A percentile compares a stretch with the other conserved stretches of the same genome.
These are phyloP conservation scores for Grallaria varia DNA, from an alignment of 2,113 vertebrate species.

Conservation along the genomic window DNA sequence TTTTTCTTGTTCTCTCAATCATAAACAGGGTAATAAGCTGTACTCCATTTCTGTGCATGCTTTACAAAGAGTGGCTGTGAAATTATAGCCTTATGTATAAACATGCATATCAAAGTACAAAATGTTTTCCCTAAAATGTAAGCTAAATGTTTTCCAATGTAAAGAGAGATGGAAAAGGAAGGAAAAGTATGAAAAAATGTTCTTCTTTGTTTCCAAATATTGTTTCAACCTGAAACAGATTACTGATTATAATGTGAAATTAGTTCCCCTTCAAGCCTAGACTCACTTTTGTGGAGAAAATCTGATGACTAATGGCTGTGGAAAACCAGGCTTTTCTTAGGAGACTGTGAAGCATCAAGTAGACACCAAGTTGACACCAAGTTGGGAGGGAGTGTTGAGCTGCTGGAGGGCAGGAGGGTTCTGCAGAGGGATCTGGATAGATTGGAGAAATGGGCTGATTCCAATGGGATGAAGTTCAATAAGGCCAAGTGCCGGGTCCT, in stretches of 20 bases:
- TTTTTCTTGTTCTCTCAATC: not conserved
- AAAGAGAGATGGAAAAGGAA: not conserved
- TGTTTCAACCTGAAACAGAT: not conserved
- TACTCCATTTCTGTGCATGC: not conserved
- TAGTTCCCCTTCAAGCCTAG: not conserved
- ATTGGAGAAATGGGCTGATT: too few relatives aligned
- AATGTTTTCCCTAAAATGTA: not conserved
- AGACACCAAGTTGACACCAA: too few relatives aligned
- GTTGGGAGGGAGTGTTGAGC: too few relatives aligned
- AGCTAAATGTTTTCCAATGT: not conserved
- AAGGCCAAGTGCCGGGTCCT: too few relatives aligned
- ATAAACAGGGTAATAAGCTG: not conserved
- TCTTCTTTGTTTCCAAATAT: not conserved
- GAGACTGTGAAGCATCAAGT: not conserved
- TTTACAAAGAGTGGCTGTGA: not conserved
- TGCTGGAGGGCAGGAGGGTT: too few relatives aligned
- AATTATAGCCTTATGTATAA: not conserved
- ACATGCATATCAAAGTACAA: not conserved
- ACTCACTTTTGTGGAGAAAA: not conserved
- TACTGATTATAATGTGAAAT: rapidly evolving
- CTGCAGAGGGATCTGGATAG: too few relatives aligned
- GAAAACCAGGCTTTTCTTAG: not conserved
- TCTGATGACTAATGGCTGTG: not conserved
- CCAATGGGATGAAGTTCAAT: too few relatives aligned
- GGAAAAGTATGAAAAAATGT: not conserved